Conservation (phyloP, 2,113 vertebrate species). For the Orycteropus afer region DNA sequence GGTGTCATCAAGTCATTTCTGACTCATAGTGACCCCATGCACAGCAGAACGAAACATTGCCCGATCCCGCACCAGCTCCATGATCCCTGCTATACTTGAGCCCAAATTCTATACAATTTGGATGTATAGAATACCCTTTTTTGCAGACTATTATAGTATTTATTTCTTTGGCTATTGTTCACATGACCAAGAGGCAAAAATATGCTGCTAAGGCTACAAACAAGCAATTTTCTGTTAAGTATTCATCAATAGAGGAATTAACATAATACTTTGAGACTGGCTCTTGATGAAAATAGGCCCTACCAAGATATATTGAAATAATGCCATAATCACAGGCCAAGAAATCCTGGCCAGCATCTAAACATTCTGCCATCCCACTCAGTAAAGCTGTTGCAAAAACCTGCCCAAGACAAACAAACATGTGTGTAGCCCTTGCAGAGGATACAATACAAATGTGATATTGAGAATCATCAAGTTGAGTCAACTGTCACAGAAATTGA, state of each 20-base stretch:
- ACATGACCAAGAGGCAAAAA: constrained; percentile 53
- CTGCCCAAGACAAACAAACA: neutral
- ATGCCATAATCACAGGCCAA: neutral
- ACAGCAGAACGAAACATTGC: too few species aligned
- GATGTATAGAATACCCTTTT: neutral
- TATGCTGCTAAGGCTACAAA: neutral
- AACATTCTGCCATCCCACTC: neutral
- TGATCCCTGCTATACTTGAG: too few species aligned
- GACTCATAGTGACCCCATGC: too few species aligned
- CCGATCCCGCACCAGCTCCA: too few species aligned
- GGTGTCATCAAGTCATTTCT: too few species aligned
- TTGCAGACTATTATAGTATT: neutral
- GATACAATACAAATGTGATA: constrained; percentile 18
- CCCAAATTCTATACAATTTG: neutral
- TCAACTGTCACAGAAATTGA: neutral
- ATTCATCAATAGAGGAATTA: neutral
- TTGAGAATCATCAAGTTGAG: neutral
- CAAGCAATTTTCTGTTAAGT: neutral
- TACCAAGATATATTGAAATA: neutral
- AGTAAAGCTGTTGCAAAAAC: constrained; percentile 27
- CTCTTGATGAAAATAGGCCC: constrained; percentile 20
- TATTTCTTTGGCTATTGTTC: constrained; percentile 36
- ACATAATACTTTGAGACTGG: neutral
- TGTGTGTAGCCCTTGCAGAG: neutral
- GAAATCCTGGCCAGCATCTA: neutral